Evolutionary conservation across 2,888 invertebrate species (phyloP).

Genomic region (Stenodema calcarata): DNA sequence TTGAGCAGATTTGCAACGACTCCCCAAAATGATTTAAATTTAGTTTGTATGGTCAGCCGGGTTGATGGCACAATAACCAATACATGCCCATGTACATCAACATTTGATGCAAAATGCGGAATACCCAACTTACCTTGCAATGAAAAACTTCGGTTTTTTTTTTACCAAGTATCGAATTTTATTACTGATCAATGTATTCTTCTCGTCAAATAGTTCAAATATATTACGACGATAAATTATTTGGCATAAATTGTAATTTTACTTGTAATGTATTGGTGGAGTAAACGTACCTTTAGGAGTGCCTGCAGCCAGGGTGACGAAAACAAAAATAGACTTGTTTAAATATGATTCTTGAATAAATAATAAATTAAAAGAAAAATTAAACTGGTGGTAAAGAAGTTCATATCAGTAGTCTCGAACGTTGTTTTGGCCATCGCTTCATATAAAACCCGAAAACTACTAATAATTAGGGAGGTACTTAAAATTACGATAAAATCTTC

Average conservation of each 20-base stretch:
- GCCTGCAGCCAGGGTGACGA: slow-evolving; percentile 54
- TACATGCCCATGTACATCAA: slow-evolving; percentile 26
- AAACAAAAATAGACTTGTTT: slow-evolving; percentile 50
- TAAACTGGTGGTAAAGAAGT: background rate
- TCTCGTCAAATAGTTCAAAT: background rate
- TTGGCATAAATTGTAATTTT: background rate
- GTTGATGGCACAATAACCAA: background rate
- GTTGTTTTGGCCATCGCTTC: background rate
- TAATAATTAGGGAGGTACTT: background rate
- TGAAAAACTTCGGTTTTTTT: background rate
- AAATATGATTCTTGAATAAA: background rate
- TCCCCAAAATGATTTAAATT: too few relatives aligned
- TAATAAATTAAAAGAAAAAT: background rate
- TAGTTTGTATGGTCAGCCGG: background rate
- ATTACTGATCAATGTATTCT: background rate
- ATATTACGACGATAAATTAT: background rate
- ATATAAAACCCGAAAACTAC: background rate
- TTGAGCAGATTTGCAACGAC: too few relatives aligned
- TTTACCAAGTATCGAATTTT: background rate
- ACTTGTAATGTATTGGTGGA: background rate
- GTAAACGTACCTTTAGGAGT: slow-evolving; percentile 57
- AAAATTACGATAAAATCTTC: background rate
- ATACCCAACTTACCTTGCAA: slow-evolving; percentile 33
- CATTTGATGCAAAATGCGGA: slow-evolving; percentile 4
- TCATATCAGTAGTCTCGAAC: background rate